phyloP scores from a whole-genome alignment of 2,888 invertebrate species.

The Coecobrya sp. region DNA sequence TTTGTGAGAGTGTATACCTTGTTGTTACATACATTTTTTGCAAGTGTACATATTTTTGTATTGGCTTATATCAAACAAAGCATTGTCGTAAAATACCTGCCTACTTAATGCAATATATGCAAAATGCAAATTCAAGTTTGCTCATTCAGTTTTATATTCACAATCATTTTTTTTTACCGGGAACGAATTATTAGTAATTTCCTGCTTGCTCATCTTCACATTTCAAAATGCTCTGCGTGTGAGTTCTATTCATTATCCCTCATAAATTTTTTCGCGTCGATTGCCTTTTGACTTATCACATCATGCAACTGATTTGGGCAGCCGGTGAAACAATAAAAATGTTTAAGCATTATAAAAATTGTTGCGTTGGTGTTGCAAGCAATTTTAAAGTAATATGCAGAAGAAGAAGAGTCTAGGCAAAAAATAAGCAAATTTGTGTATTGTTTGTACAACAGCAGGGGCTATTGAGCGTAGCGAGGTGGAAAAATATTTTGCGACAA shows the following conservation, averaged over 20 bases:
- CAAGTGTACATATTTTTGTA: not conserved
- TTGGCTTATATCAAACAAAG: not conserved
- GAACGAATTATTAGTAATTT: conserved; percentile 34
- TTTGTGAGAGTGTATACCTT: not conserved
- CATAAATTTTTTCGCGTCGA: conserved; percentile 22
- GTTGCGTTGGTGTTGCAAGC: no score
- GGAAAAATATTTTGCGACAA: no score
- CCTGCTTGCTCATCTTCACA: not conserved
- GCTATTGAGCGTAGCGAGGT: no score
- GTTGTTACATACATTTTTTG: not conserved
- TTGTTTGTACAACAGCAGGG: no score
- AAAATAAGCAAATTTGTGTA: no score
- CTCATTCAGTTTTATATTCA: not conserved
- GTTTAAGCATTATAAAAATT: no score
- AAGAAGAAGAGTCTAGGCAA: no score
- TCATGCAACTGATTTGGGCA: not conserved
- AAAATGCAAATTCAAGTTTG: conserved; percentile 14
- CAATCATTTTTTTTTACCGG: not conserved
- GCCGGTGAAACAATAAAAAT: not conserved
- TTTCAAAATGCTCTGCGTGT: conserved; percentile 9
- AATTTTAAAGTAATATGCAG: no score
- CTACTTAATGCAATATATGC: not conserved
- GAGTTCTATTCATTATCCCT: conserved; percentile 39
- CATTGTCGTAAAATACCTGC: not conserved
- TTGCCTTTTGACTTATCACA: conserved; percentile 31